Evolutionary conservation across 92 coral and sea anemone species (phyloP).

Genomic region (Actinernus sp.): DNA sequence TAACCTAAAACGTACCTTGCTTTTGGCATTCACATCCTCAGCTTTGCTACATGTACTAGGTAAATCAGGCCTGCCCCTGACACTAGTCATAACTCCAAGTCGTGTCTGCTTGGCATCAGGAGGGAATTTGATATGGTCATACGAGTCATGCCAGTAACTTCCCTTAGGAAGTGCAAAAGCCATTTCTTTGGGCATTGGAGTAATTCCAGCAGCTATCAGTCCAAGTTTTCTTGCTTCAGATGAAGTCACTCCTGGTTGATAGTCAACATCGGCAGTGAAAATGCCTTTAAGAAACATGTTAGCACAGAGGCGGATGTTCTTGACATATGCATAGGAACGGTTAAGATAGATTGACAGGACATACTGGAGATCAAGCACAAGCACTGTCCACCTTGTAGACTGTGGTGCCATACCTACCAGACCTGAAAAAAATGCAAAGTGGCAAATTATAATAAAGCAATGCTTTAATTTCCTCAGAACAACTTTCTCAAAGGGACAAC

Average conservation of each 20-base stretch:
- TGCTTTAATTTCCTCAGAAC: too few relatives aligned
- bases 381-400: slow-evolving; percentile 90
- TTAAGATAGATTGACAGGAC: slow-evolving; percentile 91
- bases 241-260: slow-evolving; percentile 91
- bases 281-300: slow-evolving; percentile 96
- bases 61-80: slow-evolving; percentile 16
- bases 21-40: background rate
- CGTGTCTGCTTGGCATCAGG: slow-evolving; percentile 78
- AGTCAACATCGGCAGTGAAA: slow-evolving; percentile 93
- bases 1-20: too few relatives aligned
- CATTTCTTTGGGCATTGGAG: slow-evolving; percentile 96
- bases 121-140: slow-evolving; percentile 94
- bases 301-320: slow-evolving; percentile 94
- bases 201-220: slow-evolving; percentile 74
- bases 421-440: slow-evolving; percentile 45
- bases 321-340: slow-evolving; percentile 85
- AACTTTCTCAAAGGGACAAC: too few relatives aligned
- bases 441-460: too few relatives aligned
- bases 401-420: slow-evolving; percentile 86
- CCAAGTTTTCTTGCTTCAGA: slow-evolving; percentile 95
- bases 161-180: slow-evolving; percentile 88
- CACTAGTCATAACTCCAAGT: slow-evolving; percentile 84
- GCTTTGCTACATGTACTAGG: background rate
- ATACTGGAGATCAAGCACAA: slow-evolving; percentile 88
- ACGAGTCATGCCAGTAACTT: slow-evolving; percentile 81